Base-by-base conservation (phyloP, 2,888 invertebrate genomes). In the Tinea trinotella region DNA sequence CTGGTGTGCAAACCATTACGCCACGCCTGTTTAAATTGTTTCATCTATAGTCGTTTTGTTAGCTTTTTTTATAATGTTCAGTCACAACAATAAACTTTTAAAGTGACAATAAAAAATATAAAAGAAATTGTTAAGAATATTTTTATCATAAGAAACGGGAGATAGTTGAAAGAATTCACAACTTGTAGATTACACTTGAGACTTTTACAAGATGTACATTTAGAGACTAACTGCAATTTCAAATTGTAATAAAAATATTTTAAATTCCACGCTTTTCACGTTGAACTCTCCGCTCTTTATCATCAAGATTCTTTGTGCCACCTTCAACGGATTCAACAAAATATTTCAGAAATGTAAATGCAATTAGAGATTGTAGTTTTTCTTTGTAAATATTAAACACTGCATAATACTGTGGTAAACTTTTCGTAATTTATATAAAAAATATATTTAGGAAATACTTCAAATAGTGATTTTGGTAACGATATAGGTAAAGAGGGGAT, bases 171-270 rank as follows among this genome's bases (percentile, higher is more conserved):
- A 40, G 40, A 40, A 40, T 40, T 13, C 13, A 40, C 40, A 40
- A 40, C 12, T 40, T 40, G 7, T 30, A 40, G 40, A 40, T 40
- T 40, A 40, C 40, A 40, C 40, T 40, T 12, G 40, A 15, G 40
- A 40, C 6, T 40, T 6, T 6, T 15, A 13, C 13, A 40, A 40
- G 13, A 40, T 40, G 40, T 15, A 40, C 40, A 15, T 40, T 40
- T 40, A 40, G 40, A 40, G 40, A 13, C 40, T n/a, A 15, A n/a
- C 40, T 40, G 40, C 40, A 40, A 40, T 40, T 40, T 40, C n/a
- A 40, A 40, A 15, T 40, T 40, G 40, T 40, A 13, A 13, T 40
- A 40, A 40, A 40, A 40, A 40, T 40, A 40, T 40, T 40, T 40
- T 10, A 30, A 30, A 4, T 30, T 30, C 30, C 2, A 7, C 30